Evolutionary conservation across 2,113 vertebrate species (phyloP).

Genomic region (Lasiurus cinereus): DNA sequence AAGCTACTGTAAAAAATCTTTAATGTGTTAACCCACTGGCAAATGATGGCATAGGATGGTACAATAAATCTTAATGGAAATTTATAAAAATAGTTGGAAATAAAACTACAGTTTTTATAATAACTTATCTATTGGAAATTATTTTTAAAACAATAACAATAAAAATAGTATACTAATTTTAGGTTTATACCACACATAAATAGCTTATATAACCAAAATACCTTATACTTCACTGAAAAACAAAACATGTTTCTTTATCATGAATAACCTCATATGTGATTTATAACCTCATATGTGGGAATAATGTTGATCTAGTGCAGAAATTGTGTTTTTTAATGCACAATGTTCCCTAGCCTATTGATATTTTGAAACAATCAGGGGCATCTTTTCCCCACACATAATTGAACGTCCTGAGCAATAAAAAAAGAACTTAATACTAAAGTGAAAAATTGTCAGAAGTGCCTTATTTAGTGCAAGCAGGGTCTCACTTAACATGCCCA

Average conservation of each 20-base stretch:
- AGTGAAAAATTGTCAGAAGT: neutral
- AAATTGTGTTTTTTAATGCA: neutral
- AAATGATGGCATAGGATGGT: neutral
- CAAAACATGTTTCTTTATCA: neutral
- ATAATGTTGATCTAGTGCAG: neutral
- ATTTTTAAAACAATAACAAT: constrained; percentile 27
- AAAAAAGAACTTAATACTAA: neutral
- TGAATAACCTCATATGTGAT: neutral
- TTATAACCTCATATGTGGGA: neutral
- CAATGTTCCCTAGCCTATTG: neutral
- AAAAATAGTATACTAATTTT: neutral
- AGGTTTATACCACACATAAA: neutral
- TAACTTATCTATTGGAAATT: neutral
- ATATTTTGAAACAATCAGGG: constrained; percentile 21
- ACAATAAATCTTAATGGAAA: neutral
- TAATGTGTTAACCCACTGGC: constrained; percentile 7
- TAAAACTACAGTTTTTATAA: neutral
- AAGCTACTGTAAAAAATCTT: neutral
- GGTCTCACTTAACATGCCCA: neutral
- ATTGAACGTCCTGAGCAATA: neutral
- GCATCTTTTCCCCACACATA: neutral
- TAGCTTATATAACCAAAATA: neutral
- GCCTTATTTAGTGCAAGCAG: neutral
- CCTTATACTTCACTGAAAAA: neutral
- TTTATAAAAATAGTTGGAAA: neutral